A percentile compares a stretch with the other conserved stretches of the same genome.
Conservation (phyloP, 2,797 vertebrate species). For the Enteromius trimaculatus region DNA sequence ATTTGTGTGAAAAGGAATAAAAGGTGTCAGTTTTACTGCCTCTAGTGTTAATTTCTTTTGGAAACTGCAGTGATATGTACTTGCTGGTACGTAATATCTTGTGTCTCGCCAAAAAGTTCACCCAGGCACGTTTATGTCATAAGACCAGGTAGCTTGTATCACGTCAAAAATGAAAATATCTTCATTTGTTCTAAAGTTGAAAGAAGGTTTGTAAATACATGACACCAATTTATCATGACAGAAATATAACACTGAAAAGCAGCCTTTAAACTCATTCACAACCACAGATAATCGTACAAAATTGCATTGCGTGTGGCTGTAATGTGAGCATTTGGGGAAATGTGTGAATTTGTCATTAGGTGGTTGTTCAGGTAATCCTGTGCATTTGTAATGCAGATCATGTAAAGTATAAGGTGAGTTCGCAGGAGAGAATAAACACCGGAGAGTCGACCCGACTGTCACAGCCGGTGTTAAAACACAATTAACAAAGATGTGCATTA, state of each 20-base stretch:
- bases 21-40: too few relatives aligned
- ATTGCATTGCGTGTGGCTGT: not conserved
- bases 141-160: too few relatives aligned
- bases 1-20: too few relatives aligned
- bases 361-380: not conserved
- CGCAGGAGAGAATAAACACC: slow-evolving; percentile 13
- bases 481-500: slow-evolving; percentile 52
- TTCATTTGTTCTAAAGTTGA: too few relatives aligned
- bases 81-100: too few relatives aligned
- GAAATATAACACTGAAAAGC: not conserved
- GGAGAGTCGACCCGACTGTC: slow-evolving; percentile 24
- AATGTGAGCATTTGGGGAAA: not conserved
- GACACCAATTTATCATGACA: too few relatives aligned
- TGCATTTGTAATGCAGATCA: slow-evolving; percentile 29
- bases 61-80: too few relatives aligned
- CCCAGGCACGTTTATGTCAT: too few relatives aligned
- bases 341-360: not conserved
- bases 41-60: too few relatives aligned
- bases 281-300: not conserved
- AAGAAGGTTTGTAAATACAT: too few relatives aligned
- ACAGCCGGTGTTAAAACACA: slow-evolving; percentile 54
- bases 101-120: too few relatives aligned
- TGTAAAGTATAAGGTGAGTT: slow-evolving; percentile 11
- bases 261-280: not conserved
- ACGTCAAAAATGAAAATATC: too few relatives aligned